A percentile compares a stretch with the other conserved stretches of the same genome.
Evolutionary conservation across 2,113 vertebrate genomes (phyloP).

Genomic region (Thamnaconus septentrionalis): DNA sequence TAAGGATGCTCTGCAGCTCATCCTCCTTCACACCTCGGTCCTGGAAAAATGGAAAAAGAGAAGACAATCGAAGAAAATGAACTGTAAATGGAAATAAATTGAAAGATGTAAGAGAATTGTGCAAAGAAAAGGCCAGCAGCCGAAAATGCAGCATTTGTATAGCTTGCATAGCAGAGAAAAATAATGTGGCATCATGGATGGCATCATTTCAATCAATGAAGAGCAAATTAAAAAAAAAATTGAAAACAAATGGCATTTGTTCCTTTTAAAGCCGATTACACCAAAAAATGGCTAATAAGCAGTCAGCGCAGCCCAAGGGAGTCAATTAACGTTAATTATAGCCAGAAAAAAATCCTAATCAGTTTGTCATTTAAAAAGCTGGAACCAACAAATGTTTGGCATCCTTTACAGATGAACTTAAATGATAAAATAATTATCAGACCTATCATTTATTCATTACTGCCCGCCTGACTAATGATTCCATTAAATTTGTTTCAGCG

Average conservation of each 20-base stretch:
- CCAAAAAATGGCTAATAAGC: background rate
- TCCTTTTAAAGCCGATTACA: no score
- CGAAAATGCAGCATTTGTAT: no score
- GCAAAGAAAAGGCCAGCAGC: background rate
- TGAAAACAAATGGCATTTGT: no score
- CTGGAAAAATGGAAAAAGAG: conserved; percentile 62
- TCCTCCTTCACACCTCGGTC: conserved; percentile 98
- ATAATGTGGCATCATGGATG: no score
- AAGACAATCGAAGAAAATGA: background rate
- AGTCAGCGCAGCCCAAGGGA: background rate
- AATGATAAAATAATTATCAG: conserved; percentile 14
- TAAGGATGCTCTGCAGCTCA: conserved; percentile 95
- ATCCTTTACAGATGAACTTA: conserved; percentile 1
- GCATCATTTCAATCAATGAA: no score
- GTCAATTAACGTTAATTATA: conserved; percentile 11
- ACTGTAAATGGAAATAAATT: background rate
- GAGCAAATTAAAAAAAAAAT: no score
- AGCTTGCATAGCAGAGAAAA: no score
- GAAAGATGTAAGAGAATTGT: no score
- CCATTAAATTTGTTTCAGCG: conserved; percentile 6
- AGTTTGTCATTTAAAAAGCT: conserved; percentile 11
- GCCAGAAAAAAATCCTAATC: conserved; percentile 3
- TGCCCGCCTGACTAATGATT: background rate
- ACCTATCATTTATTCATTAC: conserved; percentile 12
- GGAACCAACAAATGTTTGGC: conserved; percentile 4